Evolutionary conservation across 2,888 invertebrate genomes (phyloP), one percentile per base, ranked within the genome.

Genomic region (Sarcophaga caerulescens): DNA sequence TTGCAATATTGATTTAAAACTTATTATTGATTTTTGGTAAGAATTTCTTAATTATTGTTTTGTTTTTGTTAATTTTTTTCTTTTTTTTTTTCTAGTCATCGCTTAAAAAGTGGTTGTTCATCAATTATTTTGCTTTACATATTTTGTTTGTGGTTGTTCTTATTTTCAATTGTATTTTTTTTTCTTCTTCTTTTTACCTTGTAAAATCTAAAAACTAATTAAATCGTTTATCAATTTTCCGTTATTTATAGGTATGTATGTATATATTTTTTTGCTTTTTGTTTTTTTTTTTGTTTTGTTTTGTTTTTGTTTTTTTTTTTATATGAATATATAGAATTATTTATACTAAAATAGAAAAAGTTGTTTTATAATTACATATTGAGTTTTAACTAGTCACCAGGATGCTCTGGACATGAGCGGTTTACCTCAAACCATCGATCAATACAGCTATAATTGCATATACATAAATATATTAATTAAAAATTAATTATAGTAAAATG

Each of bases 341-440:
- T 82, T 87, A 85, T 86, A 84, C 84, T 82, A 85, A 81, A 84
- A 81, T 87, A 85, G 77, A 85, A 85, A 80, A 85, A 66, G 17
- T 77, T 83, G 19, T 69, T 62, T 84, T 60, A 87, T 85, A 86
- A 85, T 90, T 90, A 91, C 89, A 89, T 89, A 88, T 88, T 88
- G 89, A 89, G 89, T 90, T 93, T 89, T 88, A 89, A 94, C 95
- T 96, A 98, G 95, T 99, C 99, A 91, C 97, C 97, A 90, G 99
- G 99, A 94, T 99, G 99, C 94, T 99, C 99, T 78, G 99, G 99
- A 95, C 99, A 99, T 92, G 98, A 98, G 94, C 99, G 96, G 95
- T 99, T 99, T 93, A 98, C 97, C 94, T 98, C 98, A 94, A 99
- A 99, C 99, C 99, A 99, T 94, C 97, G 96, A 95, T 99, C 99